Evolutionary conservation across 2,113 vertebrate species (phyloP), one percentile per base, ranked within the genome.

Genomic region (Thunnus thynnus): DNA sequence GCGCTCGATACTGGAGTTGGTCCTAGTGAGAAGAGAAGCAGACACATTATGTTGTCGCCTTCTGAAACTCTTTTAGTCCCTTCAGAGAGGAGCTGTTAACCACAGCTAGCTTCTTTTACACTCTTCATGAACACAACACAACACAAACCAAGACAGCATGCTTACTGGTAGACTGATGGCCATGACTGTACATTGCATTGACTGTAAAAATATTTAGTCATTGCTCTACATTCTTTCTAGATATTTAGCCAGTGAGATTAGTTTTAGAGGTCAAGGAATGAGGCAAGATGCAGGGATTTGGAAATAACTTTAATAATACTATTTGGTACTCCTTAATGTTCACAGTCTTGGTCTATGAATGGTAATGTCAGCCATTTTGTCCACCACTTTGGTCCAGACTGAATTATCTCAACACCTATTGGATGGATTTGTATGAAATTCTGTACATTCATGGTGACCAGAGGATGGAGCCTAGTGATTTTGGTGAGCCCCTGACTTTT

Each of bases 1-100:
- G 84, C 27, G 68, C 81, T 93, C 83, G 69, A 92, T 90, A 86
- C 56, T 17, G 48, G 66, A 89, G 69, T 76, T 44, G 76, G 80
- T 82, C 76, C 66, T 54, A 1, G 55, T 55, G 76, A 89, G 89
- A 86, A 74, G 74, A 76, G 80, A 67, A 57, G 73, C 68, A 83
- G 83, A 89, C 74, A 75, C 60, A 68, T 81, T 65, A 75, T 82
- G 85, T 60, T 76, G 84, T 85, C 32, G 58, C 63, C 77, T 46
- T 64, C 79, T 76, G 58, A 77, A 71, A 82, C 62, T 25, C 61
- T 76, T 36, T 84, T 41, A 64, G 84, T 80, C 58, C 78, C 78
- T 5, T 13, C 2, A 57, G 78, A 73, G 61, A 52, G 16, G 32
- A 80, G 20, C 25, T 61, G 72, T 69, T 20, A 76, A 61, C 30